phyloP scores from a whole-genome alignment of 2,888 invertebrate species.

The Sipha maydis region DNA sequence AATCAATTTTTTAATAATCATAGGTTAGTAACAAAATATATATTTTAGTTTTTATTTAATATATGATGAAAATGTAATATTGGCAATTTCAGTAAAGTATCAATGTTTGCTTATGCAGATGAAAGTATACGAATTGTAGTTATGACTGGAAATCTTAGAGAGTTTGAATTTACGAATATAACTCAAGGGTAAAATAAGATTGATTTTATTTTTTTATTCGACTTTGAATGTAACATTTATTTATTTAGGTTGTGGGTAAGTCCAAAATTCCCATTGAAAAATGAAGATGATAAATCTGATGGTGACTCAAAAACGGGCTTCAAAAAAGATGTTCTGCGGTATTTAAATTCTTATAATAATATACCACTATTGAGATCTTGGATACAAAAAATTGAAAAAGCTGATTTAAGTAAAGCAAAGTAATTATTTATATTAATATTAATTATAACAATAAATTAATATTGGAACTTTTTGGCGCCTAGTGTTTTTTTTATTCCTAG shows the following conservation, averaged over 20 bases:
- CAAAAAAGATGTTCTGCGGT: too few species aligned
- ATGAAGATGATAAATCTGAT: too few species aligned
- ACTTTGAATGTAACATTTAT: conserved; percentile 11
- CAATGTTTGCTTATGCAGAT: conserved; percentile 84
- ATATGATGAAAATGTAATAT: conserved; percentile 36
- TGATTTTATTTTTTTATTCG: conserved; percentile 67
- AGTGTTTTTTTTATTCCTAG: too few species aligned
- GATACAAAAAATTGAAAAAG: conserved; percentile 77
- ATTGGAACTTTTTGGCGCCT: conserved; percentile 65
- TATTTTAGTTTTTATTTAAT: conserved; percentile 12
- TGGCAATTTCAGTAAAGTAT: conserved; percentile 81
- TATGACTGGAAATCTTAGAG: conserved; percentile 91
- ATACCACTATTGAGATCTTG: conserved; percentile 77
- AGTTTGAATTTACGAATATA: conserved; percentile 88
- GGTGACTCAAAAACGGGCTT: too few species aligned
- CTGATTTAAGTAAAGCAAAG: conserved; percentile 74
- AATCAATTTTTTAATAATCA: conserved; percentile 89
- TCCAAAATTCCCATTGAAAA: too few species aligned
- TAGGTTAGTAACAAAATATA: conserved; percentile 72
- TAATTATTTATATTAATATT: background rate
- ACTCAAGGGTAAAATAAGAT: conserved; percentile 85
- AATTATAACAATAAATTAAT: background rate
- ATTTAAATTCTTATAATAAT: conserved; percentile 82
- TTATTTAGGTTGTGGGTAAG: too few species aligned
- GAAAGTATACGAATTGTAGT: conserved; percentile 85